A percentile compares a stretch with the other conserved stretches of the same genome.
Evolutionary conservation across 2,797 vertebrate genomes (phyloP).

Genomic region (Anguilla megastoma): DNA sequence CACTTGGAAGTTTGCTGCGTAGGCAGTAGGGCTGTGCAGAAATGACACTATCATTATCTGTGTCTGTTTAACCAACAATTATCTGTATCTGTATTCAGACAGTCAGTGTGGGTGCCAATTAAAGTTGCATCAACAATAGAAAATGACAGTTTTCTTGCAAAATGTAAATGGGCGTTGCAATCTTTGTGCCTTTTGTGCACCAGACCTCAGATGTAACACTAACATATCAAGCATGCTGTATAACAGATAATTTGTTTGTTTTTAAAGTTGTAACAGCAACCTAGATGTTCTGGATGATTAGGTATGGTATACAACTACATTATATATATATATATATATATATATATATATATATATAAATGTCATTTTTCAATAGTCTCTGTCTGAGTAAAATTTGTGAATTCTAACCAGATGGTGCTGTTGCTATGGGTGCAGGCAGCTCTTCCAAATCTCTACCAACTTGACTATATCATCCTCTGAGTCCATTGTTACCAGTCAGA

Average conservation of each 20-base stretch:
- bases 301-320: neutral
- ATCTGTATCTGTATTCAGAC: neutral
- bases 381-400: neutral
- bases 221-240: neutral
- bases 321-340: too few relatives aligned
- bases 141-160: neutral
- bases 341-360: neutral
- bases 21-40: neutral
- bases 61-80: neutral
- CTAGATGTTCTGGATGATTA: neutral
- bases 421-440: neutral
- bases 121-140: neutral
- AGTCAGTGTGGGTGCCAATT: neutral
- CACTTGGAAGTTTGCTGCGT: neutral
- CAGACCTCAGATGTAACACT: neutral
- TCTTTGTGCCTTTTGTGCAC: neutral
- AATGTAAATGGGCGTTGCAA: neutral
- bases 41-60: neutral
- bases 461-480: neutral
- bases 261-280: too few relatives aligned
- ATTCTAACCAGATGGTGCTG: neutral
- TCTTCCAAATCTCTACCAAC: neutral
- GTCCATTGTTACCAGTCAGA: neutral
- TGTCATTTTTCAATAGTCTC: neutral
- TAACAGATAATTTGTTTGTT: too few relatives aligned